Percentiles rank a stretch among this genome's conserved stretches.
These are phyloP conservation scores for Eupristina koningsbergeri DNA, from an alignment of 1,140 invertebrate genomes.

Conservation along the genomic window DNA sequence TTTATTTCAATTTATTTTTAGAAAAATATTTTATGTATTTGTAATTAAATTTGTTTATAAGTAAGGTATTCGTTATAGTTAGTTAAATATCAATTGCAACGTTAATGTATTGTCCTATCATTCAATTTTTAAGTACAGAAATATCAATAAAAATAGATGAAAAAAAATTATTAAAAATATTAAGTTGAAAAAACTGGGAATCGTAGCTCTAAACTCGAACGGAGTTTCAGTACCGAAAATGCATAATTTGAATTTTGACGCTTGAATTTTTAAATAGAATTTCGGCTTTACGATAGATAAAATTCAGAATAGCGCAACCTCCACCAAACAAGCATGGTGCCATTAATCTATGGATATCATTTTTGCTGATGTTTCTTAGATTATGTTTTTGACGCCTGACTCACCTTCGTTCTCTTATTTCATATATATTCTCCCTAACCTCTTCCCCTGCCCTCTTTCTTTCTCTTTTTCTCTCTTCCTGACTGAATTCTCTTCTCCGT, in stretches of 20 bases:
- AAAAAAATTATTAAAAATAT: no score
- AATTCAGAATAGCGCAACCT: not conserved
- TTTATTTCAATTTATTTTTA: no score
- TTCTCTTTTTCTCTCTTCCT: conserved; percentile 1
- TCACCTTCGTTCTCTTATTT: conserved; percentile 41
- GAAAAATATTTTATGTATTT: no score
- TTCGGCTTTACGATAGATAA: not conserved
- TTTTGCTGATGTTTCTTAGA: not conserved
- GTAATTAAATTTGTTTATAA: no score
- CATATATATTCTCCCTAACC: no score
- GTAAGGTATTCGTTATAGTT: no score
- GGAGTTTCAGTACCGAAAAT: not conserved
- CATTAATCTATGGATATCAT: conserved; percentile 35
- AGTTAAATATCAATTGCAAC: no score
- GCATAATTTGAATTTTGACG: conserved; percentile 21
- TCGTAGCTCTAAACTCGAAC: not conserved
- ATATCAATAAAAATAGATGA: no score
- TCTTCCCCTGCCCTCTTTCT: not conserved
- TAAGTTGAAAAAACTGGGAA: not conserved
- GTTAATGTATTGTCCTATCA: no score
- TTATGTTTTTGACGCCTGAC: conserved; percentile 13
- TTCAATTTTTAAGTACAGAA: no score
- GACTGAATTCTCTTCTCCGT: not conserved
- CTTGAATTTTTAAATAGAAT: not conserved
- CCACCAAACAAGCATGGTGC: not conserved